Base-by-base conservation (phyloP, 2,888 invertebrate genomes). In the Teleiodes luculella region DNA sequence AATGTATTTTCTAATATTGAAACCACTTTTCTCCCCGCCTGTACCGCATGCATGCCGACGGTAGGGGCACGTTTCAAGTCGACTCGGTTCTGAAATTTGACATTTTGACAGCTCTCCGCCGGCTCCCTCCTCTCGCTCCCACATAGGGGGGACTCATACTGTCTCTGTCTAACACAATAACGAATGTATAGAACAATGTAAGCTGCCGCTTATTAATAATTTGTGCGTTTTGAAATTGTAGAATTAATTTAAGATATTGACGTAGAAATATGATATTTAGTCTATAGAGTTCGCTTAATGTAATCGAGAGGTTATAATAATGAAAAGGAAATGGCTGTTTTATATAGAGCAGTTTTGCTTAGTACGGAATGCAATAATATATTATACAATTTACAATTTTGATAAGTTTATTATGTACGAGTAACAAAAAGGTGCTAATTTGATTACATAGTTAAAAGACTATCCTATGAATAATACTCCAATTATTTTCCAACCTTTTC, bases 21-120 rank as follows among this genome's bases (percentile, higher is more conserved):
- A 47, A 54, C 7, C 48, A 54, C 35, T 52, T 52, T 8, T 6
- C 20, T 47, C 20, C 13, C 28, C 36, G 28, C 24, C 39, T 39
- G 53, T 56, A 59, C 56, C 60, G 68, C 67, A 74, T 82, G 86
- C 84, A 83, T 74, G 83, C 82, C 81, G 43, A 74, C 82, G 78
- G 82, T 80, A 79, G 83, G 81, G 83, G 86, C 87, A 85, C 88
- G 87, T 86, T 87, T 87, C 86, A 87, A 88, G 83, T 88, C 86
- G 77, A 83, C 83, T 76, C 78, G 81, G 86, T 86, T 81, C 87
- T 83, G 87, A 89, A 90, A 90, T 90, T 90, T 90, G 90, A 90
- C 90, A 84, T 90, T 90, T 90, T 90, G 90, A 90, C 90, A 90
- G 90, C 80, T 84, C 87, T 83, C 87, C 88, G 87, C 86, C 87